Evolutionary conservation across 2,888 invertebrate species (phyloP).

Genomic region (Lysandra bellargus): DNA sequence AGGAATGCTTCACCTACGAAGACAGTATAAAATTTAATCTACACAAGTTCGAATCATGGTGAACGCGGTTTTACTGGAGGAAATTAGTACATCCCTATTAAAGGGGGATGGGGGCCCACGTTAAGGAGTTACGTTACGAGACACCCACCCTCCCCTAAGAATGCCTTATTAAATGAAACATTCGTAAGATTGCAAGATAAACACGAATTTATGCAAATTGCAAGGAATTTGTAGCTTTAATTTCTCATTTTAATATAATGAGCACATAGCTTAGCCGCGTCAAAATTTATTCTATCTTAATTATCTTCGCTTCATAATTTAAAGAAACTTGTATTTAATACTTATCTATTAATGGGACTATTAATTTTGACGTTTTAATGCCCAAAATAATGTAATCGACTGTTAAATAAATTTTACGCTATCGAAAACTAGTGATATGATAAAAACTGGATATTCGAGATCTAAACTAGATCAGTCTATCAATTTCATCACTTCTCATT

Average conservation of each 20-base stretch:
- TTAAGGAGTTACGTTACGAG: constrained; percentile 13
- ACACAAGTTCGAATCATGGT: constrained; percentile 55
- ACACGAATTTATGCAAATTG: constrained; percentile 41
- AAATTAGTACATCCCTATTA: constrained; percentile 63
- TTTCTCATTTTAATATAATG: constrained; percentile 28
- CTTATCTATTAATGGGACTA: constrained; percentile 1
- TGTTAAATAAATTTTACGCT: background rate
- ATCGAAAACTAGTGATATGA: background rate
- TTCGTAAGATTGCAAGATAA: constrained; percentile 42
- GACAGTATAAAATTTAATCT: constrained; percentile 50
- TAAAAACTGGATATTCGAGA: constrained; percentile 3
- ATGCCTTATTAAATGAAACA: constrained; percentile 39
- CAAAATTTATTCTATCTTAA: constrained; percentile 22
- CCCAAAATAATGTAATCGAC: background rate
- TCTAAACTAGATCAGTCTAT: background rate
- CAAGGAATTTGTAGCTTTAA: constrained; percentile 29
- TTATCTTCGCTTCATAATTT: background rate
- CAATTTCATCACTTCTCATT: background rate
- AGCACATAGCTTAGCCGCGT: constrained; percentile 23
- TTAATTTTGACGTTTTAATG: constrained; percentile 6
- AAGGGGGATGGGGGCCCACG: background rate
- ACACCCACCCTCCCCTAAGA: constrained; percentile 4
- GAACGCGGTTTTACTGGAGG: constrained; percentile 55
- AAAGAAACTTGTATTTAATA: background rate
- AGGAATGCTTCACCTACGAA: constrained; percentile 34